Percentiles rank a stretch among this genome's conserved stretches.
These are phyloP conservation scores for Diarsia rubi DNA, from an alignment of 2,888 invertebrate species.

Conservation along the genomic window DNA sequence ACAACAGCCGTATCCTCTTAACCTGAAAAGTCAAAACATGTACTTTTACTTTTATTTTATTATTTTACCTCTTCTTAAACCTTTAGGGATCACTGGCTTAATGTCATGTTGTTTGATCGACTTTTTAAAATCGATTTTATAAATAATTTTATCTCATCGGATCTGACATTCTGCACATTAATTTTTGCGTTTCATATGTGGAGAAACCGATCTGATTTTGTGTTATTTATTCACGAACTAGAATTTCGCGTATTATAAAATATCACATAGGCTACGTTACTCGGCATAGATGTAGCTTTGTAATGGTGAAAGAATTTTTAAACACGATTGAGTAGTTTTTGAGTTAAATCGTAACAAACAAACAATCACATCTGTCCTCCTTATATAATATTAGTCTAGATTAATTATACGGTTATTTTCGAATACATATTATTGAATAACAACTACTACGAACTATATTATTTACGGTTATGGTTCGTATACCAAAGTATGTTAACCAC, in stretches of 20 bases:
- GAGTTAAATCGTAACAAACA: too few species aligned
- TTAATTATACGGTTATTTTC: conserved; percentile 2
- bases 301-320: too few species aligned
- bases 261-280: too few species aligned
- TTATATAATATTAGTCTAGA: too few species aligned
- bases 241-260: too few species aligned
- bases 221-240: neutral
- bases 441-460: neutral
- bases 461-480: neutral
- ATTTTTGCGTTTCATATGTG: neutral
- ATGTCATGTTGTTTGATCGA: neutral
- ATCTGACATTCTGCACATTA: neutral
- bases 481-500: conserved; percentile 7
- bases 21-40: neutral
- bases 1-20: neutral
- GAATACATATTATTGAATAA: neutral
- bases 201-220: neutral
- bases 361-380: too few species aligned
- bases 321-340: too few species aligned
- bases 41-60: neutral
- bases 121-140: neutral
- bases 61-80: neutral
- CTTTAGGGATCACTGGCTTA: neutral
- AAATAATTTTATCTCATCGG: neutral
- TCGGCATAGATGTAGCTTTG: too few species aligned